Evolutionary conservation across 2,113 vertebrate species (phyloP).

Genomic region (Ophthalmolycus amberensis): DNA sequence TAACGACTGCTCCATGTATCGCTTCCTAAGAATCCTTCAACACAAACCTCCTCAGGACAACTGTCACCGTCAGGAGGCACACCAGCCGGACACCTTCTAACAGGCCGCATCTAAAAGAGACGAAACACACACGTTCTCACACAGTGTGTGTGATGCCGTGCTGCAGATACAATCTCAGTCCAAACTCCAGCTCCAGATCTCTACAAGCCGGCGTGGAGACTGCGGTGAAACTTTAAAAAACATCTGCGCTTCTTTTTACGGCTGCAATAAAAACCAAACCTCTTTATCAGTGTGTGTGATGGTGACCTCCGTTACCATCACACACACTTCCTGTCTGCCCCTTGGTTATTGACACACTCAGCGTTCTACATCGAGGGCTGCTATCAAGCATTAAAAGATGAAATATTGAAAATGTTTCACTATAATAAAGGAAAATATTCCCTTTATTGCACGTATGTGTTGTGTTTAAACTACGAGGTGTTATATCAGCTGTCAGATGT

Average conservation of each 20-base stretch:
- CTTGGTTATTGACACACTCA: slow-evolving; percentile 1
- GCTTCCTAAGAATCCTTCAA: too few relatives aligned
- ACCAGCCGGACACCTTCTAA: too few relatives aligned
- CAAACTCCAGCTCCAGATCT: too few relatives aligned
- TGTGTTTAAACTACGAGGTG: too few relatives aligned
- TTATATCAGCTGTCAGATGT: background rate
- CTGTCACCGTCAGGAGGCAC: too few relatives aligned
- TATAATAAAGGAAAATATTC: too few relatives aligned
- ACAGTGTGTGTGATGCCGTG: background rate
- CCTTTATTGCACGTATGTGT: background rate
- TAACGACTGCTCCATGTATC: slow-evolving; percentile 44
- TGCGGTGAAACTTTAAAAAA: slow-evolving; percentile 59
- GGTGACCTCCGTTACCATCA: background rate
- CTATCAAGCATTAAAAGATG: background rate
- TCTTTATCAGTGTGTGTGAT: background rate
- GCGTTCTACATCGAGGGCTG: background rate
- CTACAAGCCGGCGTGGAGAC: slow-evolving; percentile 28
- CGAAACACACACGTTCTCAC: too few relatives aligned
- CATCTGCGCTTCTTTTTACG: slow-evolving; percentile 46
- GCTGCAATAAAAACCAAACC: slow-evolving; percentile 39
- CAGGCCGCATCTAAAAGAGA: too few relatives aligned
- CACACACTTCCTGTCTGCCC: background rate
- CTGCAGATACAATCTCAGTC: slow-evolving; percentile 19
- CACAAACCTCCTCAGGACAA: too few relatives aligned
- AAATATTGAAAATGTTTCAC: background rate